phyloP scores from a whole-genome alignment of 2,113 vertebrate species.

The Passer domesticus region DNA sequence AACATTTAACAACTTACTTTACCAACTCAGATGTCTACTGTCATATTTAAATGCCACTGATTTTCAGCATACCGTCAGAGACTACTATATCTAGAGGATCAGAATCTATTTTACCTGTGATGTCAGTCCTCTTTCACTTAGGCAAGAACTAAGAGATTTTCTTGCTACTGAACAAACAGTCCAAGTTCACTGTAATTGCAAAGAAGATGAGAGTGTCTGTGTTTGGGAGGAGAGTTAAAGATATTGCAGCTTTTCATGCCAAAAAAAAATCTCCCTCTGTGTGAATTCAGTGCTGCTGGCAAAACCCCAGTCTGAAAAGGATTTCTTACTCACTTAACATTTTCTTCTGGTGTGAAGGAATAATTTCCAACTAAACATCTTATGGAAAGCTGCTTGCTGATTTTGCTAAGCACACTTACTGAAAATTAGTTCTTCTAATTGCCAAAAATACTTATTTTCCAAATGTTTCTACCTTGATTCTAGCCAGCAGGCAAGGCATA shows the following conservation, averaged over 20 bases:
- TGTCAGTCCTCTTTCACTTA: neutral
- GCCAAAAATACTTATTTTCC: neutral
- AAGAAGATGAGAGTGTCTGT: neutral
- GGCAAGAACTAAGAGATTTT: neutral
- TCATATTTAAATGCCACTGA: neutral
- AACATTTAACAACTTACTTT: neutral
- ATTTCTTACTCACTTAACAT: constrained; percentile 16
- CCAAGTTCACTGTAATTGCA: neutral
- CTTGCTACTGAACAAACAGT: neutral
- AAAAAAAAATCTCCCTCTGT: neutral
- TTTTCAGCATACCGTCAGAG: neutral
- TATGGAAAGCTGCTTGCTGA: constrained; percentile 14
- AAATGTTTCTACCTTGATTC: neutral
- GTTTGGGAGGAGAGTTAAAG: neutral
- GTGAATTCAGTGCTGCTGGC: neutral
- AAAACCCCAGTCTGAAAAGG: neutral
- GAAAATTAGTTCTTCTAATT: constrained; percentile 23
- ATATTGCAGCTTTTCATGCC: neutral
- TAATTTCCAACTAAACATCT: constrained; percentile 21
- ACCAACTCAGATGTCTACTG: neutral
- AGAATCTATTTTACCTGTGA: neutral
- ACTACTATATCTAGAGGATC: neutral
- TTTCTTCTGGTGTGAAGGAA: constrained; percentile 10
- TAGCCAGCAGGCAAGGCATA: neutral
- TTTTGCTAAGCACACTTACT: neutral